Conservation (phyloP, 1,140 invertebrate genomes). For the Drosophila hydei region DNA sequence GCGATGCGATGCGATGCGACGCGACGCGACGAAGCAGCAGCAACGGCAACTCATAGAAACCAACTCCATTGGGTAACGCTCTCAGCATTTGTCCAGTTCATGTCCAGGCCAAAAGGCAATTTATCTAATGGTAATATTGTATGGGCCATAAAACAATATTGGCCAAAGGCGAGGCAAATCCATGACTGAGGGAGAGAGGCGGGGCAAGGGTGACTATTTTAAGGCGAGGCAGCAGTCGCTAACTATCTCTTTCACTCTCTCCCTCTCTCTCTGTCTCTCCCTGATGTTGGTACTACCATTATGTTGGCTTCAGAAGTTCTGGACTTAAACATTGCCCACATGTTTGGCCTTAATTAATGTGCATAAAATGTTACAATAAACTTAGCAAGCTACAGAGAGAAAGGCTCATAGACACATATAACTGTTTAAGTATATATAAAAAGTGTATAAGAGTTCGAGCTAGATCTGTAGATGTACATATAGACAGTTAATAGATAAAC, state of each 20-base stretch:
- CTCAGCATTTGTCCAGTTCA: slow-evolving; percentile 31
- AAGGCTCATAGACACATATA: background rate
- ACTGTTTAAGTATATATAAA: too few species aligned
- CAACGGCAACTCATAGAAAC: too few species aligned
- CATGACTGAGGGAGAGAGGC: background rate
- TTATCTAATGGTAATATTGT: slow-evolving; percentile 82
- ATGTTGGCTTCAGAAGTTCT: slow-evolving; percentile 25
- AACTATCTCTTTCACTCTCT: background rate
- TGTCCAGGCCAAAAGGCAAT: slow-evolving; percentile 69
- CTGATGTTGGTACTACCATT: slow-evolving; percentile 25
- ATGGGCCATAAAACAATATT: slow-evolving; percentile 81
- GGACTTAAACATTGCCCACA: background rate
- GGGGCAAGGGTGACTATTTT: slow-evolving; percentile 43
- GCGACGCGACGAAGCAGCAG: slow-evolving; percentile 4
- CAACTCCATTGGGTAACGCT: slow-evolving; percentile 5
- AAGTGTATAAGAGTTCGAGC: too few species aligned
- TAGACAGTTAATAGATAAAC: too few species aligned
- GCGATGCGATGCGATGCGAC: background rate
- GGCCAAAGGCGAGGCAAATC: slow-evolving; percentile 66
- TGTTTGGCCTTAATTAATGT: slow-evolving; percentile 37
- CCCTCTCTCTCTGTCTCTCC: background rate
- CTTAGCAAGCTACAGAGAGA: too few species aligned
- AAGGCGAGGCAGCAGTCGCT: slow-evolving; percentile 35
- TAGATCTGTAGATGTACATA: too few species aligned
- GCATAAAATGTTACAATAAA: slow-evolving; percentile 29